Conservation (phyloP, 2,888 invertebrate genomes). For the Chaetoderma sp. region DNA sequence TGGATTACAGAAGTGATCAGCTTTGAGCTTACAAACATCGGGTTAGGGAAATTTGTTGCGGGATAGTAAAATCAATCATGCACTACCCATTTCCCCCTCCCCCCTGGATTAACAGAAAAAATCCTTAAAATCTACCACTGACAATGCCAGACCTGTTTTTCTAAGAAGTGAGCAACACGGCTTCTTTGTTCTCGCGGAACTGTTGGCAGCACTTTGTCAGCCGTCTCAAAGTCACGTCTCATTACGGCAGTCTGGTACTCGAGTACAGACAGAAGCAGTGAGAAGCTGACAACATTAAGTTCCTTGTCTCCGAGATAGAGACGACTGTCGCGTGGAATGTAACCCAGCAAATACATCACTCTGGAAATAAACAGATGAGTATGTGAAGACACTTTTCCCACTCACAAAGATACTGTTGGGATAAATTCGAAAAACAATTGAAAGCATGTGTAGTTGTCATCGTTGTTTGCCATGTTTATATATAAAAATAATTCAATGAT, state of each 20-base stretch:
- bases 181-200: constrained; percentile 97
- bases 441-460: too few species aligned
- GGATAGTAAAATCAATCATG: too few species aligned
- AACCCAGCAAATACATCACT: constrained; percentile 96
- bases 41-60: too few species aligned
- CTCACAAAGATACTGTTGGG: not conserved
- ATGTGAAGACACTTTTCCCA: not conserved
- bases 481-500: too few species aligned
- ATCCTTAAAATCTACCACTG: too few species aligned
- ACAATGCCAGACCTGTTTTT: constrained; percentile 82
- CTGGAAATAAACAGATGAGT: constrained; percentile 67
- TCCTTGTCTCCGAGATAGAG: constrained; percentile 98
- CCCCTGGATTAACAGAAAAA: too few species aligned
- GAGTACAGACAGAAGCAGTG: constrained; percentile 87
- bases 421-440: too few species aligned
- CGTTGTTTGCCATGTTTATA: too few species aligned
- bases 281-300: constrained; percentile 86
- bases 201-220: constrained; percentile 89
- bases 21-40: too few species aligned
- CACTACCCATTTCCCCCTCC: too few species aligned
- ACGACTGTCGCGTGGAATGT: constrained; percentile 94
- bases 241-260: constrained; percentile 99
- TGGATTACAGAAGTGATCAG: too few species aligned
- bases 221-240: constrained; percentile 95
- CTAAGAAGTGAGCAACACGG: constrained; percentile 97